Evolutionary conservation across 2,113 vertebrate species (phyloP), one percentile per base, ranked within the genome.

Genomic region (Lepus europaeus): DNA sequence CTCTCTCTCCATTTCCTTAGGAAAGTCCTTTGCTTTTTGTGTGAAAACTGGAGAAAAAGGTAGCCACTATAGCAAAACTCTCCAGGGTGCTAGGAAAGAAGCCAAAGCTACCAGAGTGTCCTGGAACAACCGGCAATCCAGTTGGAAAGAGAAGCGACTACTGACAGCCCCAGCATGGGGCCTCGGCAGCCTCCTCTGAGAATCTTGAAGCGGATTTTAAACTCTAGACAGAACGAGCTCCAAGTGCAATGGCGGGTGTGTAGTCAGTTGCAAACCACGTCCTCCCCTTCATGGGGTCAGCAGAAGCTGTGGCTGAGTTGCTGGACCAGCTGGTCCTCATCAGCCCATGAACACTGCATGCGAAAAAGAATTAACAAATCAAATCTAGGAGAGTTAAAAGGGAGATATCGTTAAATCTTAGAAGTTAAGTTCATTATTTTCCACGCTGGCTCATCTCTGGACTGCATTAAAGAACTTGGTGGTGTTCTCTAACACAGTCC

Each of bases 361-460:
- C 20, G 56, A 64, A 96, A 14, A 94, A 83, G 84, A 82, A 76
- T 31, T 85, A 92, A 93, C 84, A 72, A 92, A 94, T 82, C 87
- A 79, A 90, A 81, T 96, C 87, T 70, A 81, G 90, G 51, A 10
- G 10, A 82, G 82, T 91, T 93, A 90, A 39, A 94, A 80, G 92
- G 45, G 49, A 45, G n/a, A 89, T 39, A 77, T 5, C 13, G 83
- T 64, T 89, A 36, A 53, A 87, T 84, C 76, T 93, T 77, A 49
- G 56, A 89, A 88, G 76, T 45, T 88, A 92, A 94, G 51, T 39
- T 84, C 69, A 76, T 93, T 94, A 85, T 91, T 89, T 92, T 87
- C 95, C 87, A 90, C 17, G 36, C 31, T 64, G 91, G 51, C 39
- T 88, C 80, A 20, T 49, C 93, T 96, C 97, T 96, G 96, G 93